Evolutionary conservation across 2,113 vertebrate genomes (phyloP), one percentile per base, ranked within the genome.

Genomic region (Ptyas mucosa): DNA sequence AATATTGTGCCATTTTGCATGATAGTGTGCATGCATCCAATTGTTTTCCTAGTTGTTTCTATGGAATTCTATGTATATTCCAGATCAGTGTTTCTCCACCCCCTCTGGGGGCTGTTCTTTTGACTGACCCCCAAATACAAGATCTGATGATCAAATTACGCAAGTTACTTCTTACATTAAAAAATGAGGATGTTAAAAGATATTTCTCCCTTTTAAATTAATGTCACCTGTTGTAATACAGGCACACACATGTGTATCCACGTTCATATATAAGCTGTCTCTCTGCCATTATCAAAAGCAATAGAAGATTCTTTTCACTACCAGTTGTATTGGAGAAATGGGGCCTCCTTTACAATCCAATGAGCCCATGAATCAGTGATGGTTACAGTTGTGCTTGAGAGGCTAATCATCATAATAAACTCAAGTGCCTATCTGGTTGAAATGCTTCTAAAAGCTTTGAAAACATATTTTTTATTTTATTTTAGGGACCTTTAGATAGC

Each of bases 291-390:
- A 57, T 49, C 51, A 93, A 89, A 93, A 94, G 92, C 2, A 1
- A 87, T 8, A 91, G n/a, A 92, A 93, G 89, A 2, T 8, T 23
- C 18, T 75, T 34, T 8, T 34, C 69, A 39, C 93, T 64, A 91
- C 12, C 7, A 18, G 46, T 21, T 92, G 90, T 87, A 24, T 43
- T 34, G 93, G 90, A 92, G 55, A 2, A n/a, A 24, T 18, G 5
- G 93, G 91, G 29, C 89, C 93, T 94, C 89, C 88, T 93, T 93
- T 94, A 54, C 75, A 88, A 64, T 26, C 61, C 89, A 58, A 94
- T 57, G 54, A n/a, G 9, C 24, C 6, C 26, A 20, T 2, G 5
- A 39, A 81, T 81, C 69, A 81, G 15, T 39, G 34, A 39, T 15
- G 15, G 61, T n/a, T 69, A 69, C 12, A 69, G 5, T 39, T 75